Base-by-base conservation (phyloP, 2,113 vertebrate genomes). In the Barbus barbus region DNA sequence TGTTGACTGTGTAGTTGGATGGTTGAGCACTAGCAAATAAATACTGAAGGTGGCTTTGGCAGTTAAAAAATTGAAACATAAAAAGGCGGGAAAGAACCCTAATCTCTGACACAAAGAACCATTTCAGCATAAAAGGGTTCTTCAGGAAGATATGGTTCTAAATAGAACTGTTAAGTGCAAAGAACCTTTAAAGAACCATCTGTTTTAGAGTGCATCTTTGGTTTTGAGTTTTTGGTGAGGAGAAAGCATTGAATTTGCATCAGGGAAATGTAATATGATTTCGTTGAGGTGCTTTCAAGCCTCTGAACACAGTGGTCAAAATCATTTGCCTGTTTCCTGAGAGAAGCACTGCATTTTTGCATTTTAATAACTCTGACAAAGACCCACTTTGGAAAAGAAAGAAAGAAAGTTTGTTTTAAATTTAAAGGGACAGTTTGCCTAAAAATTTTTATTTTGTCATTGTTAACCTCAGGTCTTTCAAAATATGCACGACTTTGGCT, bases 201-300 rank as follows among this genome's bases (percentile, higher is more conserved):
- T 51, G 16, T n/a, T 20, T 3, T 58, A 58, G 22, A 9, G 53
- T 9, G 3, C 11, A 7, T 65, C 5, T 65, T 6, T 65, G 26
- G 24, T 26, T 26, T 74, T 72, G 69, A 41, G 36, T n/a, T 72
- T 44, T 56, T 56, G n/a, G 18, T 36, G 4, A 3, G 9, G 41
- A 74, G 44, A 74, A 74, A 4, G 13, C 9, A 73, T 41, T 48
- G 41, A 33, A 77, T 77, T 77, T 38, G 31, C 75, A 58, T 44
- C 36, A 79, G n/a, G 14, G 1, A 79, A 26, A 58, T 41, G 9
- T 12, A 18, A n/a, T n/a, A 63, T 9, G 0, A 63, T 46, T 60
- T 60, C 36, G 20, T 38, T 38, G 18, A 36, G 14, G 3, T 11
- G 31, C 22, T 3, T 58, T 60, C 1, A 24, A 38, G 22, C 12